Evolutionary conservation across 1,140 invertebrate species (phyloP).

Genomic region (Drosophila littoralis): DNA sequence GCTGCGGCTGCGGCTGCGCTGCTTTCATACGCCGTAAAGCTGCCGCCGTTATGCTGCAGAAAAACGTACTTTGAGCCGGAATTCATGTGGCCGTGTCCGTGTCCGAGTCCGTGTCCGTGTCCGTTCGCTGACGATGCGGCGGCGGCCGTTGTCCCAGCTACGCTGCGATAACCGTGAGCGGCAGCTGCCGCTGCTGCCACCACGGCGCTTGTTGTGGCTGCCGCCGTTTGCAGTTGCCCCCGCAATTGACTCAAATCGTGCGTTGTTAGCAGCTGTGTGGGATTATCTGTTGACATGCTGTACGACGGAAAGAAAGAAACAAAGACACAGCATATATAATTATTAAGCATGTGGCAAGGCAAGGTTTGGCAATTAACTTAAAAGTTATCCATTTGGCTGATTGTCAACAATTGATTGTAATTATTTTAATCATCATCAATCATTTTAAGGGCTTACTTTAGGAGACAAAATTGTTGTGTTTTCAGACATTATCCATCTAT

Average conservation of each 20-base stretch:
- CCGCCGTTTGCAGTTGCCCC: slow-evolving; percentile 55
- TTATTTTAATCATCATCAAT: no score
- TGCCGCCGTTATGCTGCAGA: slow-evolving; percentile 70
- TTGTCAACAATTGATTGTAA: no score
- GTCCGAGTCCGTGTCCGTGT: slow-evolving; percentile 14
- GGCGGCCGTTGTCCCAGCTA: slow-evolving; percentile 40
- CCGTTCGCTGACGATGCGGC: slow-evolving; percentile 25
- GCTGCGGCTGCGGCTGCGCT: slow-evolving; percentile 30
- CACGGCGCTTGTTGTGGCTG: slow-evolving; percentile 41
- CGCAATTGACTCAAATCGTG: slow-evolving; percentile 76
- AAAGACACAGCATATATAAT: neutral
- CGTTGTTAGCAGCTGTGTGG: slow-evolving; percentile 74
- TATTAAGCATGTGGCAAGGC: neutral
- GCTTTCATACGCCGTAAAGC: slow-evolving; percentile 70
- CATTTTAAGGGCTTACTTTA: no score
- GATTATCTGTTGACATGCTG: slow-evolving; percentile 84
- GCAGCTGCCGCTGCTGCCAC: slow-evolving; percentile 44
- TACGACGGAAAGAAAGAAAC: slow-evolving; percentile 13
- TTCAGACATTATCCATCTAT: no score
- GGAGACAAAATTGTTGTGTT: no score
- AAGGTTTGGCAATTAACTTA: neutral
- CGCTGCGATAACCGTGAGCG: slow-evolving; percentile 44
- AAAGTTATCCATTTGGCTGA: no score
- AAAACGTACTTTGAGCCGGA: slow-evolving; percentile 79
- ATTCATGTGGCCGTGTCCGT: slow-evolving; percentile 43